These are phyloP conservation scores for Drosophila subpulchrella DNA, from an alignment of 1,140 invertebrate species.

Conservation along the genomic window DNA sequence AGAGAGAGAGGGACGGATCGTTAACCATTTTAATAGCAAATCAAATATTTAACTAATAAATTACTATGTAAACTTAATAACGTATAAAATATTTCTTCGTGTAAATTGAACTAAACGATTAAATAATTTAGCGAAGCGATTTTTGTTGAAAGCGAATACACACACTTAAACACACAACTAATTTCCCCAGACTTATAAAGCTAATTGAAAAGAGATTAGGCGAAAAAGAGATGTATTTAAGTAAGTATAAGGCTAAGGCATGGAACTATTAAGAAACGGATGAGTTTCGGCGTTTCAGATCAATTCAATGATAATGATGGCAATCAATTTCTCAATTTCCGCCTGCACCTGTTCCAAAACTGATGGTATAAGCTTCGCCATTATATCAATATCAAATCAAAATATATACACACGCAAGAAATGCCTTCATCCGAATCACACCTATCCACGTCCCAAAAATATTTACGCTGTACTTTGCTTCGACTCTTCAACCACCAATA, in stretches of 20 bases:
- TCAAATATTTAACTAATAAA: conserved; percentile 52
- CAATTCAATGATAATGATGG: conserved; percentile 60
- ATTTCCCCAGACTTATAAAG: conserved; percentile 18
- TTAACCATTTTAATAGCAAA: conserved; percentile 68
- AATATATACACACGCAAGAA: conserved; percentile 37
- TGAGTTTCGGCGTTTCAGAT: conserved; percentile 43
- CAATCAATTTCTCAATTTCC: conserved; percentile 50
- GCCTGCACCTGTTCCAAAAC: conserved; percentile 16
- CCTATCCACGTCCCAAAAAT: neutral
- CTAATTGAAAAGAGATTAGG: conserved; percentile 16
- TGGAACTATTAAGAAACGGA: conserved; percentile 29
- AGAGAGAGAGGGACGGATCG: conserved; percentile 4
- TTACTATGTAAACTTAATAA: conserved; percentile 38
- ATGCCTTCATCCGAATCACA: conserved; percentile 38
- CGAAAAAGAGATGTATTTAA: conserved; percentile 40
- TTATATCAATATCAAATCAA: conserved; percentile 34
- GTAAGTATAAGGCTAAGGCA: conserved; percentile 57
- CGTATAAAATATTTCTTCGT: conserved; percentile 35
- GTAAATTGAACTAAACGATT: conserved; percentile 35
- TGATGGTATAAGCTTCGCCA: conserved; percentile 9
- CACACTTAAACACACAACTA: neutral
- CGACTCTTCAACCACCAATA: conserved; percentile 20
- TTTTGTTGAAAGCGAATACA: conserved; percentile 14
- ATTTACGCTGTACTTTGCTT: conserved; percentile 47
- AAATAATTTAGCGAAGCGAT: conserved; percentile 23